Conservation (phyloP, 1,140 invertebrate species). For the Drosophila mauritiana region DNA sequence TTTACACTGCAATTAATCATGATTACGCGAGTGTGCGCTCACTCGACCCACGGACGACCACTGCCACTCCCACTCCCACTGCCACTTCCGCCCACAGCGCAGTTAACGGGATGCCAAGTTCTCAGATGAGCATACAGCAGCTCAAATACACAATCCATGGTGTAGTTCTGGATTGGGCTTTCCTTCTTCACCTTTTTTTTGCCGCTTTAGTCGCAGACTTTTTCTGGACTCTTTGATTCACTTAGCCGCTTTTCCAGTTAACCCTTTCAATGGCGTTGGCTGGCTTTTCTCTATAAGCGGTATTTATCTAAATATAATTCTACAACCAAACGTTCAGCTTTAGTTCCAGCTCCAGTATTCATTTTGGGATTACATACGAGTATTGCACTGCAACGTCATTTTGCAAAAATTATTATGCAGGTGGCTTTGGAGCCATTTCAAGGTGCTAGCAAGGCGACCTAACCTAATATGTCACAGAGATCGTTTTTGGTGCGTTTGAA, state of each 20-base stretch:
- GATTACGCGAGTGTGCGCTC: slow-evolving; percentile 60
- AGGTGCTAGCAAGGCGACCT: no score
- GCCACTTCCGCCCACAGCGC: neutral
- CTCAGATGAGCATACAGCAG: neutral
- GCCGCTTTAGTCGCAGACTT: slow-evolving; percentile 14
- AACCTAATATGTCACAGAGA: no score
- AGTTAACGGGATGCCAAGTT: no score
- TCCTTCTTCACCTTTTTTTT: neutral
- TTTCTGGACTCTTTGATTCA: slow-evolving; percentile 21
- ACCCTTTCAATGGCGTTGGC: neutral
- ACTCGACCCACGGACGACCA: slow-evolving; percentile 4
- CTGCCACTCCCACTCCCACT: neutral
- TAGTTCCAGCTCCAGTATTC: neutral
- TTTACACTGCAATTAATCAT: slow-evolving; percentile 82
- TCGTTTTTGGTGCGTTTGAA: no score
- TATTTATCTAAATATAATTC: slow-evolving; percentile 2
- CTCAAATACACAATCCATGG: neutral
- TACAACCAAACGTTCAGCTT: neutral
- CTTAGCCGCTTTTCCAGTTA: slow-evolving; percentile 22
- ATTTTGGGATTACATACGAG: no score
- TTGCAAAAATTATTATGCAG: no score
- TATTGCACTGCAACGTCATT: no score
- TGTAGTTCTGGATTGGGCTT: neutral
- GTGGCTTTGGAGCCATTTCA: no score
- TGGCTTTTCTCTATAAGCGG: slow-evolving; percentile 4